Base-by-base conservation (phyloP, 2,113 vertebrate genomes). In the Brienomyrus brachyistius region DNA sequence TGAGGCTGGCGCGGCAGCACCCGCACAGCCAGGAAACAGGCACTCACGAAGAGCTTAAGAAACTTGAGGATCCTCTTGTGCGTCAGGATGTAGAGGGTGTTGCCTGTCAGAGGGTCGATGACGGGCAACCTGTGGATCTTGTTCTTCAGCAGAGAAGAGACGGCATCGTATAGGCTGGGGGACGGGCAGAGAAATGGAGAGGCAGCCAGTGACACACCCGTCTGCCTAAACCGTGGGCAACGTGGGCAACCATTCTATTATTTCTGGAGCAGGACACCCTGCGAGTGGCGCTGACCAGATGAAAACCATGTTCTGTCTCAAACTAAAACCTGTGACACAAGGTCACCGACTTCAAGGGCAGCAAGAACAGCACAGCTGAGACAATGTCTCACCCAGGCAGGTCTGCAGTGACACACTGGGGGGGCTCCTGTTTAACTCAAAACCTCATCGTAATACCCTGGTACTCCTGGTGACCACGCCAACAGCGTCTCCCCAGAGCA, bases 61-160 rank as follows among this genome's bases (percentile, higher is more conserved):
- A 99, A 99, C 94, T 99, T 99, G 91, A 99, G 97, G 93, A 99
- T 99, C 92, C 98, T 97, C 92, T 99, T 99, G 94, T 99, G 98
- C n/a, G 98, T 99, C 90, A 99, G 97, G 91, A 99, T 99, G 92
- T 99, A 99, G 87, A 99, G 95, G 0, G 98, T 98, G 94, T 99
- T 99, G 48, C 98, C 98, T 0, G 98, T 98, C 91, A 97, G 94
- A 0, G 98, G 98, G 94, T 99, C 98, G 5, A 99, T 98, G 50
- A 99, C 98, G 5, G 98, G 98, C 92, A 99, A 93, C 35, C 98
- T 97, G 93, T 99, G 98, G 95, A 99, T 99, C 95, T 98, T 98
- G 94, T 99, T 96, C 91, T 93, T 98, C 93, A 99, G 97, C 93
- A 99, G 95, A 51, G 98, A 99, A 51, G 97, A 97, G 10, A 99